phyloP scores from a whole-genome alignment of 2,888 invertebrate species.

The Alloscopus bannaensis region DNA sequence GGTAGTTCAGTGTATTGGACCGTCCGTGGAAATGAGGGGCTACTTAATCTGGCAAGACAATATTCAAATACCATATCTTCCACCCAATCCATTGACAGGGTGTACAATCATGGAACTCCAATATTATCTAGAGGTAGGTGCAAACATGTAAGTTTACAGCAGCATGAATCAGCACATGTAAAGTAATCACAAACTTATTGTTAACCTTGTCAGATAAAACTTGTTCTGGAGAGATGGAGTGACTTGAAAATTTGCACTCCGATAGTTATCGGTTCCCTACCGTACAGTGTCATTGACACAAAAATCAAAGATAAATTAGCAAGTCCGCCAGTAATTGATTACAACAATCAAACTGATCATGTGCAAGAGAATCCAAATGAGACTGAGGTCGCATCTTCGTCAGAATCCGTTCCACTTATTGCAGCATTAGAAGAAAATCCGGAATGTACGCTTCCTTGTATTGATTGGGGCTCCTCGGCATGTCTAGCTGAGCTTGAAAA shows the following conservation, averaged over 20 bases:
- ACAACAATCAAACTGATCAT: neutral
- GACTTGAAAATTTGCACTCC: constrained; percentile 60
- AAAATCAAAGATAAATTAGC: constrained; percentile 14
- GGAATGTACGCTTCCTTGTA: constrained; percentile 31
- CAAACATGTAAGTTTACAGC: neutral
- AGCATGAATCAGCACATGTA: neutral
- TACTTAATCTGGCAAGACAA: constrained; percentile 60
- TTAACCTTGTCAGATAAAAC: constrained; percentile 49
- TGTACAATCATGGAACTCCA: constrained; percentile 55
- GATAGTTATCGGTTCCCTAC: constrained; percentile 45
- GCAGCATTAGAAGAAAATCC: constrained; percentile 17
- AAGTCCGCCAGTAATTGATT: constrained; percentile 14
- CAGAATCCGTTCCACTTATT: constrained; percentile 30
- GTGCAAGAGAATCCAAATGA: neutral
- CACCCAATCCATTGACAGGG: constrained; percentile 51
- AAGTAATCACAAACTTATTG: no score
- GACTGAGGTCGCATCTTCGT: neutral
- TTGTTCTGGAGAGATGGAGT: constrained; percentile 56
- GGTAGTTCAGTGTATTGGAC: constrained; percentile 52
- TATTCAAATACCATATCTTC: constrained; percentile 59
- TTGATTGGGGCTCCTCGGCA: constrained; percentile 58
- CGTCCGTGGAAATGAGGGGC: constrained; percentile 60
- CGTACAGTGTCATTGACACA: constrained; percentile 32
- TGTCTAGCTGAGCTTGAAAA: constrained; percentile 55
- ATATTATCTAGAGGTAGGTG: constrained; percentile 59